Percentiles rank a stretch among this genome's conserved stretches.
Conservation (phyloP, 2,797 vertebrate genomes). For the Lerista edwardsae region DNA sequence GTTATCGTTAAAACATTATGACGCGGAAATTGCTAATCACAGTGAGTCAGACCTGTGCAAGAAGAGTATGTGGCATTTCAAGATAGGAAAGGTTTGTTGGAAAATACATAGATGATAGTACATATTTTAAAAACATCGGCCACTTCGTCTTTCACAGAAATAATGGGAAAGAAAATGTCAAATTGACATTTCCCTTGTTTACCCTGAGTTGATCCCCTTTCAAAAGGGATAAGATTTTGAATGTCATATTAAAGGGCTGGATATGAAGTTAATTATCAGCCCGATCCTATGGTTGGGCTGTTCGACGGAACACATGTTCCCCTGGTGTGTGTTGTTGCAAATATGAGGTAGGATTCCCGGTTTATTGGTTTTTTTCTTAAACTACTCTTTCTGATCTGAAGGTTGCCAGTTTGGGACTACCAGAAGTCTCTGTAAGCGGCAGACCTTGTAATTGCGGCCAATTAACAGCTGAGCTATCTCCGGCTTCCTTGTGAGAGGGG, state of each 20-base stretch:
- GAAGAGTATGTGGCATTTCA: neutral
- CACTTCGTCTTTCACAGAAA: constrained; percentile 21
- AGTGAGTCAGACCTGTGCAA: neutral
- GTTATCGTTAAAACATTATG: neutral
- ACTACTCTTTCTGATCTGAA: no score
- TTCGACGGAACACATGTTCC: neutral
- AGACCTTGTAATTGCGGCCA: no score
- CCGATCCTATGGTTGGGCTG: no score
- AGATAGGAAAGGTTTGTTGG: constrained; percentile 10
- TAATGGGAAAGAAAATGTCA: neutral
- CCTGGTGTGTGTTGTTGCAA: neutral
- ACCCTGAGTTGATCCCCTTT: neutral
- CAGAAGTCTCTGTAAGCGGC: no score
- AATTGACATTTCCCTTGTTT: neutral
- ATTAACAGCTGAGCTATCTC: no score
- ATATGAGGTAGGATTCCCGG: no score
- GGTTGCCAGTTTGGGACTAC: no score
- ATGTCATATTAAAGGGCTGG: neutral
- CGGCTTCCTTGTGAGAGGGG: no score
- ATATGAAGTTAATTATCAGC: neutral
- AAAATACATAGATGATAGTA: neutral
- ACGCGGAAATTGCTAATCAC: neutral
- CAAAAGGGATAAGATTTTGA: neutral
- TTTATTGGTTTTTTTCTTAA: no score
- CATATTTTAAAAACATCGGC: rapidly evolving